These are phyloP conservation scores for Ianthella basta DNA, from an alignment of 37 sponge, comb jelly and placozoan genomes.

Conservation along the genomic window DNA sequence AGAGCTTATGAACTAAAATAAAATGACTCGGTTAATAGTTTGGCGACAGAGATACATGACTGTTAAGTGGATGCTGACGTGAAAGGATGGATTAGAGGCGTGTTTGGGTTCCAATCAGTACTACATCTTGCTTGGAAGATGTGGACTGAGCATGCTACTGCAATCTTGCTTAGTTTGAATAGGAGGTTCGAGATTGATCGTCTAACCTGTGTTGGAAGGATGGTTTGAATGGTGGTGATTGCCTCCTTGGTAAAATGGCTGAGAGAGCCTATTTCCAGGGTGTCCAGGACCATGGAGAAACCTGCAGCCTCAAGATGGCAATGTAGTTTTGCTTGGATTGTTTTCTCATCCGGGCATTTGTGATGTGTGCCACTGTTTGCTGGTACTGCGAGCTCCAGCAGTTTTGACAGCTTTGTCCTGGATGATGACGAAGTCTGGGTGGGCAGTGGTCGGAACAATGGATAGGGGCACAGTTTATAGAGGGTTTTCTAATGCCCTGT, in stretches of 20 bases:
- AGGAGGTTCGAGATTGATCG: background rate
- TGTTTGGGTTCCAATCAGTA: background rate
- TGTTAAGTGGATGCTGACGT: no score
- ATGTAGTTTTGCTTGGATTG: background rate
- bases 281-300: background rate
- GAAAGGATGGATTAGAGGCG: background rate
- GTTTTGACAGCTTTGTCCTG: background rate
- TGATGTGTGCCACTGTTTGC: background rate
- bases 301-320: background rate
- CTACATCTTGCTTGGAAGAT: background rate
- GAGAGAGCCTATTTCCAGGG: slow-evolving; percentile 1
- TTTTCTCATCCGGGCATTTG: slow-evolving; percentile 7
- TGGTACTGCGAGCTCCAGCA: slow-evolving; percentile 37
- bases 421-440: slow-evolving; percentile 36
- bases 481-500: background rate
- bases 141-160: background rate
- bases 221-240: background rate
- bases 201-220: background rate
- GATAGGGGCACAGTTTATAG: slow-evolving; percentile 15
- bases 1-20: no score
- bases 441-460: background rate
- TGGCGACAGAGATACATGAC: no score
- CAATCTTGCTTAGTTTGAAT: background rate
- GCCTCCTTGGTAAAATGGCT: background rate
- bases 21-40: no score